Conservation (phyloP, 2,888 invertebrate genomes). For the Acleris literana region DNA sequence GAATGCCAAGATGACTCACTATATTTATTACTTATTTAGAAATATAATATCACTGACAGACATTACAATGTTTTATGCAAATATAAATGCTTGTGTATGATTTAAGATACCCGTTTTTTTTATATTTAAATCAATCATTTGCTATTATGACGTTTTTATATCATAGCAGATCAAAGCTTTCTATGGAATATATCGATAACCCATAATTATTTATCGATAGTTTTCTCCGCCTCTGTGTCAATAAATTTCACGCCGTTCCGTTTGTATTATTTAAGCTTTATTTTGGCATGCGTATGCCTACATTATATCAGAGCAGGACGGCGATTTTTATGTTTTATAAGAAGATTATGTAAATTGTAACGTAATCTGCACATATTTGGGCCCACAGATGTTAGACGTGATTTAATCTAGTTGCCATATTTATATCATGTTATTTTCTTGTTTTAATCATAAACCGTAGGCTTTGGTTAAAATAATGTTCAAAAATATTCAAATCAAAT, state of each 20-base stretch:
- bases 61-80: neutral
- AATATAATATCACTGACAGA: neutral
- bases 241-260: constrained; percentile 25
- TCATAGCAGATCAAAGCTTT: constrained; percentile 6
- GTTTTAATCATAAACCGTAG: neutral
- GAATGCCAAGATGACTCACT: neutral
- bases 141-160: neutral
- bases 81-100: neutral
- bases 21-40: neutral
- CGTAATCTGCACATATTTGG: constrained; percentile 20
- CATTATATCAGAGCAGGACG: constrained; percentile 23
- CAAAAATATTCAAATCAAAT: neutral
- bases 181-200: constrained; percentile 15
- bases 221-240: constrained; percentile 13
- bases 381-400: neutral
- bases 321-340: constrained; percentile 16
- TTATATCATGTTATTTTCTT: no score
- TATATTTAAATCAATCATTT: neutral
- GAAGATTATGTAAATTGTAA: constrained; percentile 32
- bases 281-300: constrained; percentile 23
- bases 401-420: neutral
- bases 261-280: constrained; percentile 28
- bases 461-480: neutral
- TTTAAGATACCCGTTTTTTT: neutral
- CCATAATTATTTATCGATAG: constrained; percentile 17